Conservation (phyloP, 2,113 vertebrate species). For the Tachycineta bicolor region DNA sequence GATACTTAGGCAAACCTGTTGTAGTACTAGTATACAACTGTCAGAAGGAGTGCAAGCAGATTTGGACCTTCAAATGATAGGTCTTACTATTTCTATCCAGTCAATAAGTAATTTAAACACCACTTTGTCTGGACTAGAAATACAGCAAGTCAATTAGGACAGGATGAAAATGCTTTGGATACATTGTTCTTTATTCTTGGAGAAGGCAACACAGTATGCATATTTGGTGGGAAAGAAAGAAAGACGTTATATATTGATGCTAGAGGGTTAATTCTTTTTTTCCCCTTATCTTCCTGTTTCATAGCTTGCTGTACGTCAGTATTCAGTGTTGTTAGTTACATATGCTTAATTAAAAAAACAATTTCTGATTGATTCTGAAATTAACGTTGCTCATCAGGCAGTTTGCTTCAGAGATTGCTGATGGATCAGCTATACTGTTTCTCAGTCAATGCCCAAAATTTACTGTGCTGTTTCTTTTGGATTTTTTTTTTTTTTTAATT, state of each 20-base stretch:
- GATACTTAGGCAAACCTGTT: not conserved
- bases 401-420: not conserved
- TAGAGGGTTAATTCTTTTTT: not conserved
- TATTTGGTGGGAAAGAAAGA: not conserved
- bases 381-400: not conserved
- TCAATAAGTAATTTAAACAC: not conserved
- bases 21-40: not conserved
- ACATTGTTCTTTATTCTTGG: not conserved
- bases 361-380: not conserved
- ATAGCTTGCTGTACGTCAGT: not conserved
- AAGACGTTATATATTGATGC: not conserved
- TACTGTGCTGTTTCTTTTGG: not conserved
- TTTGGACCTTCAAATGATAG: not conserved
- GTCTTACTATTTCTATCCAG: not conserved
- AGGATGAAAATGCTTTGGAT: not conserved
- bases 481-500: not conserved
- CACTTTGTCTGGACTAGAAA: not conserved
- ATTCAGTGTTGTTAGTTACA: not conserved
- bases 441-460: not conserved
- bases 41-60: not conserved
- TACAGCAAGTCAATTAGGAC: not conserved
- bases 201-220: not conserved
- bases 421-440: not conserved
- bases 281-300: not conserved
- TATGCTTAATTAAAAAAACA: not conserved